Evolutionary conservation across 2,113 vertebrate genomes (phyloP).

Genomic region (Callocephalon fimbriatum): DNA sequence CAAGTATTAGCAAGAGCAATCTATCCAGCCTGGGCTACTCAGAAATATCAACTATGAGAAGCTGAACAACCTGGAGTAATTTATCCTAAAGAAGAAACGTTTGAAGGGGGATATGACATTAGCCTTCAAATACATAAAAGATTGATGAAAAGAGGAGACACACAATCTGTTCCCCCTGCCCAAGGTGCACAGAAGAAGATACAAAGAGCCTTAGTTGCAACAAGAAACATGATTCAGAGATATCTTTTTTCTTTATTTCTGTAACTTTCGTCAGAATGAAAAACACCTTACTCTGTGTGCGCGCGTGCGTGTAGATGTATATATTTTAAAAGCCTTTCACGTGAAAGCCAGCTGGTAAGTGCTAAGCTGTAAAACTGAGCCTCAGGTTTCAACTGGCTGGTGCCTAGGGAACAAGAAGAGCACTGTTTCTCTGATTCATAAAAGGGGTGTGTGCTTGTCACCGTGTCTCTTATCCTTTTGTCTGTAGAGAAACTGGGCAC

Average conservation of each 20-base stretch:
- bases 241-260: background rate
- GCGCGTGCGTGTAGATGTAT: background rate
- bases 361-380: slow-evolving; percentile 50
- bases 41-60: background rate
- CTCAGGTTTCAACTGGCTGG: slow-evolving; percentile 39
- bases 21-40: background rate
- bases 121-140: slow-evolving; percentile 58
- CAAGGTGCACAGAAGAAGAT: slow-evolving; percentile 24
- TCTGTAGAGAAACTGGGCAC: slow-evolving; percentile 12
- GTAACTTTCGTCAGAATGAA: background rate
- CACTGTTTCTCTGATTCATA: slow-evolving; percentile 51
- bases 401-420: slow-evolving; percentile 58
- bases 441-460: slow-evolving; percentile 47
- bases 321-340: slow-evolving; percentile 33
- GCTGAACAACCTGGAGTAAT: slow-evolving; percentile 23
- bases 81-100: slow-evolving; percentile 36
- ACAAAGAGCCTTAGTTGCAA: background rate
- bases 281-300: background rate
- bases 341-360: slow-evolving; percentile 41
- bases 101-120: slow-evolving; percentile 38
- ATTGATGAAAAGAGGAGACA: slow-evolving; percentile 57
- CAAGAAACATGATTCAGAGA: background rate
- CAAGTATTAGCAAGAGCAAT: slow-evolving; percentile 1
- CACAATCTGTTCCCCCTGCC: slow-evolving; percentile 53
- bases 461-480: slow-evolving; percentile 51